Conservation (phyloP, 2,888 invertebrate species). For the Netelia melanura region DNA sequence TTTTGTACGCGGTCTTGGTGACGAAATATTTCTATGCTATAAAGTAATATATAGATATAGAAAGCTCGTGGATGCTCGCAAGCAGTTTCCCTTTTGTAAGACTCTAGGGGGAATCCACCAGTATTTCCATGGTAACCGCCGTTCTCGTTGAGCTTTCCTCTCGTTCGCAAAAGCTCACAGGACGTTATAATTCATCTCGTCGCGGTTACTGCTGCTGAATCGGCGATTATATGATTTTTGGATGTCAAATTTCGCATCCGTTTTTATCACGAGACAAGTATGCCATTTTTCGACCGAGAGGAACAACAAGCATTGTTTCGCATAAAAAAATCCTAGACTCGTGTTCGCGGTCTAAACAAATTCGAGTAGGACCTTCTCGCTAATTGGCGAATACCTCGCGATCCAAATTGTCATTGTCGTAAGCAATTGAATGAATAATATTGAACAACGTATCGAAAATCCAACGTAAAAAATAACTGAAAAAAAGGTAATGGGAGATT, state of each 20-base stretch:
- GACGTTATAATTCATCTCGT: conserved; percentile 40
- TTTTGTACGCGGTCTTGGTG: too few species aligned
- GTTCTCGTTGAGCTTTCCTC: conserved; percentile 52
- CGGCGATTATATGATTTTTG: conserved; percentile 53
- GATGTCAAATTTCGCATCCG: conserved; percentile 41
- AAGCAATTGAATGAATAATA: too few species aligned
- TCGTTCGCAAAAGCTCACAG: conserved; percentile 25
- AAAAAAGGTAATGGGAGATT: too few species aligned
- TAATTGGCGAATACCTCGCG: neutral
- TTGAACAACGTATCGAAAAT: too few species aligned
- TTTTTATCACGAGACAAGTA: conserved; percentile 8
- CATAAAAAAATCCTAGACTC: neutral
- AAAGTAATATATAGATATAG: too few species aligned
- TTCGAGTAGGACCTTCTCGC: neutral
- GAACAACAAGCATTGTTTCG: neutral
- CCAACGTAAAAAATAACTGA: too few species aligned
- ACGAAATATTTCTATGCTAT: too few species aligned
- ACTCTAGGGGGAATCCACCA: conserved; percentile 59
- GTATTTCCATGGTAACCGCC: conserved; percentile 71
- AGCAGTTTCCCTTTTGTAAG: conserved; percentile 61
- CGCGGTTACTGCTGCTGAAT: conserved; percentile 28
- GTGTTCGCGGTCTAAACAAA: neutral
- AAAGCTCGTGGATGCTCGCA: conserved; percentile 44
- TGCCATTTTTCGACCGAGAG: neutral
- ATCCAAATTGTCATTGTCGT: too few species aligned